phyloP scores from a whole-genome alignment of 2,888 invertebrate genomes.

The Drosophila mimica region DNA sequence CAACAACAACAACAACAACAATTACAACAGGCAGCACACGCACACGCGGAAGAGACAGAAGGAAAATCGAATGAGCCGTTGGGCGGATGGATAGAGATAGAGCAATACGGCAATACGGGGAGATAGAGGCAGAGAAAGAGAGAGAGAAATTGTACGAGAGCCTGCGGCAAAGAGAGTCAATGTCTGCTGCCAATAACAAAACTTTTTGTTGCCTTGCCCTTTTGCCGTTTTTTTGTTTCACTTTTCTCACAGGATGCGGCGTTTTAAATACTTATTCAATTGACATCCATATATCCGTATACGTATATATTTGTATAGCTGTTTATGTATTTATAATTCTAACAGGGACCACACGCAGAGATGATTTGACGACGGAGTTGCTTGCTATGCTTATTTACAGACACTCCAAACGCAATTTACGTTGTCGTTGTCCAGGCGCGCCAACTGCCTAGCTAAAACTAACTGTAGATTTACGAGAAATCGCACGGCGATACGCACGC shows the following conservation, averaged over 20 bases:
- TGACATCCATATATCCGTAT: slow-evolving; percentile 5
- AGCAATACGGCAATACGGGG: slow-evolving; percentile 20
- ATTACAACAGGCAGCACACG: slow-evolving; percentile 35
- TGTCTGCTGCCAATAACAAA: slow-evolving; percentile 65
- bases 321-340: neutral
- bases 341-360: slow-evolving; percentile 6
- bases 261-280: slow-evolving; percentile 44
- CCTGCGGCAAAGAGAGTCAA: slow-evolving; percentile 45
- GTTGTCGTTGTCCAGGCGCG: slow-evolving; percentile 59
- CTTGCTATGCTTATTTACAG: slow-evolving; percentile 26
- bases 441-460: slow-evolving; percentile 62
- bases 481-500: slow-evolving; percentile 22
- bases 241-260: slow-evolving; percentile 73
- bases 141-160: slow-evolving; percentile 15
- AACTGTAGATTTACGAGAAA: slow-evolving; percentile 56
- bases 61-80: slow-evolving; percentile 64
- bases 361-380: slow-evolving; percentile 21
- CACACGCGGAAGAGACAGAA: slow-evolving; percentile 54
- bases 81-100: slow-evolving; percentile 18
- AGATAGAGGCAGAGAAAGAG: slow-evolving; percentile 24
- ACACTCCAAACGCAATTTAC: slow-evolving; percentile 51
- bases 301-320: neutral
- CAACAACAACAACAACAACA: slow-evolving; percentile 35
- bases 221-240: slow-evolving; percentile 60
- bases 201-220: slow-evolving; percentile 59